Percentiles rank a stretch among this genome's conserved stretches.
These are phyloP conservation scores for Chrysochloris asiatica DNA, from an alignment of 2,113 vertebrate genomes.

Conservation along the genomic window DNA sequence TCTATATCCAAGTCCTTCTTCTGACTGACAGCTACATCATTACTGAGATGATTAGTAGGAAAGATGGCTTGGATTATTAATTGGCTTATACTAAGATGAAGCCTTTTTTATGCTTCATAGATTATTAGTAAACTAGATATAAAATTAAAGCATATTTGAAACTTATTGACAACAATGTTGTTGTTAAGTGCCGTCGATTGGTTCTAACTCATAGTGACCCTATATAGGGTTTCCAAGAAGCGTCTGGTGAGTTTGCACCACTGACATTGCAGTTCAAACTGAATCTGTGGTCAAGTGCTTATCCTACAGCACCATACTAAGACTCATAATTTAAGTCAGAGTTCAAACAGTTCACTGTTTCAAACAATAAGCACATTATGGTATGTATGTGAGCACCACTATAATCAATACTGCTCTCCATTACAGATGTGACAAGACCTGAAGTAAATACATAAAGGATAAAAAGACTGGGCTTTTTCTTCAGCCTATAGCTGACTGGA, in stretches of 20 bases:
- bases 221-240: too few relatives aligned
- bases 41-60: not conserved
- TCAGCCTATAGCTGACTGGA: too few relatives aligned
- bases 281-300: too few relatives aligned
- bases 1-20: not conserved
- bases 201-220: too few relatives aligned
- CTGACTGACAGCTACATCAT: not conserved
- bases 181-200: too few relatives aligned
- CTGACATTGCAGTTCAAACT: too few relatives aligned
- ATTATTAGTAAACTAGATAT: slow-evolving; percentile 40
- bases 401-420: slow-evolving; percentile 35
- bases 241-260: too few relatives aligned
- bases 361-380: not conserved
- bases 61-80: not conserved
- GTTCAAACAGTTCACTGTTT: slow-evolving; percentile 32
- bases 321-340: slow-evolving; percentile 28
- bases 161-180: slow-evolving; percentile 35
- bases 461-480: too few relatives aligned
- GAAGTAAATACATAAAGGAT: too few relatives aligned
- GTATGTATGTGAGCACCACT: not conserved
- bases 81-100: not conserved
- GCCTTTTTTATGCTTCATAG: not conserved
- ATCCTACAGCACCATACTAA: too few relatives aligned
- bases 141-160: slow-evolving; percentile 48
- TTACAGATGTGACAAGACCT: not conserved